These are phyloP conservation scores for Electrona antarctica DNA, from an alignment of 2,113 vertebrate genomes.

Conservation along the genomic window DNA sequence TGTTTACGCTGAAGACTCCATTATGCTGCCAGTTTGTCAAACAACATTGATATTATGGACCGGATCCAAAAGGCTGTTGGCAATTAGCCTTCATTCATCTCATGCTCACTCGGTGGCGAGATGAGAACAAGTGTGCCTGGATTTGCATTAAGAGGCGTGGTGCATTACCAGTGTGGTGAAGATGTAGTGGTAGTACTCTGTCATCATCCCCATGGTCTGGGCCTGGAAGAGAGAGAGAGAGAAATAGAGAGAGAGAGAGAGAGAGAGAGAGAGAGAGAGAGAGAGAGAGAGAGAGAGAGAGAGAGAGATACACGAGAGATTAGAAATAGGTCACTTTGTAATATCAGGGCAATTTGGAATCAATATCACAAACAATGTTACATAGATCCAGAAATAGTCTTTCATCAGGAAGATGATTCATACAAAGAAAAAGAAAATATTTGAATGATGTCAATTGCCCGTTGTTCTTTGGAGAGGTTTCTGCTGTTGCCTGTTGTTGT, in stretches of 20 bases:
- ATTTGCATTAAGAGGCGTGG: constrained; percentile 70
- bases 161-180: constrained; percentile 99
- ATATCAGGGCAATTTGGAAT: constrained; percentile 47
- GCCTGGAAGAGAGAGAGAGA: constrained; percentile 79
- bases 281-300: constrained; percentile 19
- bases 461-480: constrained; percentile 16
- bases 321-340: constrained; percentile 36
- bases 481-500: neutral
- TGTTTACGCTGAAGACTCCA: constrained; percentile 69
- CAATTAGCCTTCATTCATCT: no score
- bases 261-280: constrained; percentile 17
- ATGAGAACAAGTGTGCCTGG: constrained; percentile 68
- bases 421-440: neutral
- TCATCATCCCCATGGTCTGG: constrained; percentile 99
- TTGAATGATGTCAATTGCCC: constrained; percentile 31
- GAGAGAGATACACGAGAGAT: constrained; percentile 13
- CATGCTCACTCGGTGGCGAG: constrained; percentile 44
- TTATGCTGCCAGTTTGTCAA: constrained; percentile 72
- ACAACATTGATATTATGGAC: constrained; percentile 74
- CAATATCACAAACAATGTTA: constrained; percentile 36
- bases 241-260: constrained; percentile 17
- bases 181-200: constrained; percentile 99
- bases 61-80: constrained; percentile 67
- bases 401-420: neutral
- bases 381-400: constrained; percentile 7